Conservation (phyloP, 1,140 invertebrate genomes). For the Littorina saxatilis region DNA sequence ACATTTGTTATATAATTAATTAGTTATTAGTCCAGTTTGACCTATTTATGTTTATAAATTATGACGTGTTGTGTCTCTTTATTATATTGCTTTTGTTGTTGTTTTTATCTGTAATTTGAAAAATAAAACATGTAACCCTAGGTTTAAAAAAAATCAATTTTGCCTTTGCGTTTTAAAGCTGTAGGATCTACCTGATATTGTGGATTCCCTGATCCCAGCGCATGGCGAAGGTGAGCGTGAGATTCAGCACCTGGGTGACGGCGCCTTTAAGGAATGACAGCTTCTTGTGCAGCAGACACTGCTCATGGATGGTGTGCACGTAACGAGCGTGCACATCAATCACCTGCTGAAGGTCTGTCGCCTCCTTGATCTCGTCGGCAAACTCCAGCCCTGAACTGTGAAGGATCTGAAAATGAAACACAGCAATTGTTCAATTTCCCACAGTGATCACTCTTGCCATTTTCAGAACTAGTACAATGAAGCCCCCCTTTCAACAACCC, state of each 20-base stretch:
- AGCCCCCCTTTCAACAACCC: no score
- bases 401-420: slow-evolving; percentile 74
- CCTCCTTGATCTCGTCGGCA: slow-evolving; percentile 74
- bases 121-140: no score
- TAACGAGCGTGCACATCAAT: slow-evolving; percentile 66
- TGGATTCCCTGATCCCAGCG: slow-evolving; percentile 67
- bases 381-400: slow-evolving; percentile 78
- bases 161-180: no score
- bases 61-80: no score
- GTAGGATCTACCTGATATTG: slow-evolving; percentile 70
- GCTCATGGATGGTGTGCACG: slow-evolving; percentile 64
- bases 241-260: slow-evolving; percentile 65
- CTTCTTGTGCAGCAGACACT: slow-evolving; percentile 68
- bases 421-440: background rate
- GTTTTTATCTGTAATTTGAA: no score
- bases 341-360: slow-evolving; percentile 76
- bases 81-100: no score
- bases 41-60: no score
- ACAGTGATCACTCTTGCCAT: background rate
- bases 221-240: slow-evolving; percentile 61
- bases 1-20: no score
- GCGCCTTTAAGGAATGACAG: slow-evolving; percentile 66
- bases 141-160: no score
- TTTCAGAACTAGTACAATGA: background rate
- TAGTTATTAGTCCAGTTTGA: no score